Percentiles rank a stretch among this genome's conserved stretches.
phyloP scores from a whole-genome alignment of 2,113 vertebrate genomes.

The Pelodiscus sinensis region DNA sequence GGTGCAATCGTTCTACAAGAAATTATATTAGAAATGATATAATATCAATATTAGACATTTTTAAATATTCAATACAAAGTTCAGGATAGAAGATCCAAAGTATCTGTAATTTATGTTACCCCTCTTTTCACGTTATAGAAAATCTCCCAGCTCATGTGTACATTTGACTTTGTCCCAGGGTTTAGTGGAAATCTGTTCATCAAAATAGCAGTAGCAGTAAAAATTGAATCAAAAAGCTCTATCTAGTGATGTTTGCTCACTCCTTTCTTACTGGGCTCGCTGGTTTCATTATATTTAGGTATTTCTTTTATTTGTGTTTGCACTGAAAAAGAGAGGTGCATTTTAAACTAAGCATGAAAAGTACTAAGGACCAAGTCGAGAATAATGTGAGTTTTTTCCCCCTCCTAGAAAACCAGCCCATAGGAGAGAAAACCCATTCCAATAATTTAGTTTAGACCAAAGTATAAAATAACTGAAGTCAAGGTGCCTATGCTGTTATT shows the following conservation, averaged over 20 bases:
- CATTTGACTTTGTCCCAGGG: not conserved
- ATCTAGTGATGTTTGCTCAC: conserved; percentile 32
- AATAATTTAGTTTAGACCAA: conserved; percentile 94
- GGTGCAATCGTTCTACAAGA: not conserved
- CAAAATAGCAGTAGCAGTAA: not conserved
- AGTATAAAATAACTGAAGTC: conserved; percentile 85
- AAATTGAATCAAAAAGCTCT: conserved; percentile 60
- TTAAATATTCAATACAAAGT: not conserved
- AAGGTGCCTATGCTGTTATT: conserved; percentile 91
- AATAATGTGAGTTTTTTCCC: conserved; percentile 43
- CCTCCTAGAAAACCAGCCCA: conserved; percentile 69
- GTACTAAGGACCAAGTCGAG: conserved; percentile 63
- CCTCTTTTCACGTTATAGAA: not conserved
- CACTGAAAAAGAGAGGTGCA: conserved; percentile 37
- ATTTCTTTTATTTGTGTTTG: conserved; percentile 73
- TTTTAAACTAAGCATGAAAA: conserved; percentile 66
- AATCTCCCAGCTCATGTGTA: not conserved
- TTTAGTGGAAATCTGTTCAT: conserved; percentile 28
- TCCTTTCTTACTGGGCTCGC: conserved; percentile 59
- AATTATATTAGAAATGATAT: not conserved
- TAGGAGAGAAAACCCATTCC: conserved; percentile 74
- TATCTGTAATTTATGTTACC: accelerated
- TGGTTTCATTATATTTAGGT: conserved; percentile 72
- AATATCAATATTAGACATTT: not conserved
- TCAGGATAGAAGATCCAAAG: not conserved